Evolutionary conservation across 2,113 vertebrate genomes (phyloP), one percentile per base, ranked within the genome.

Genomic region (Limnothrissa miodon): DNA sequence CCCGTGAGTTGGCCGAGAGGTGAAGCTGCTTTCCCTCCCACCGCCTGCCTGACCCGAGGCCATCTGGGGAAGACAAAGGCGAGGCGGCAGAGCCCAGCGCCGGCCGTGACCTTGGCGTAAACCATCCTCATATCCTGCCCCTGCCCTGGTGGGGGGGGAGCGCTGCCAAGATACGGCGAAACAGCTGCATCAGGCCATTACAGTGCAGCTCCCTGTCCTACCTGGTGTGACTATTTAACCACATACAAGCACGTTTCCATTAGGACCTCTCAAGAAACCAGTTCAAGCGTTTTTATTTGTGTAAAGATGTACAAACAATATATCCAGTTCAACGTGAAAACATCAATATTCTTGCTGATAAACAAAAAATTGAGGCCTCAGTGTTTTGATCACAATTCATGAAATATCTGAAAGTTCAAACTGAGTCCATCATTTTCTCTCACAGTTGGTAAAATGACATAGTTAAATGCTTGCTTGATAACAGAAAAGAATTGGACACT

Each of bases 11-110:
- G 36, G 42, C 33, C 33, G 45, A 62, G 81, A 83, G 53, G 82
- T 56, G 82, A 10, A 39, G 33, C 48, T 46, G 59, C 33, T 81
- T 39, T n/a, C 29, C 44, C 46, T 84, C 78, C 25, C 46, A 4
- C n/a, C 33, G 4, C 23, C 29, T 33, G 56, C 81, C 78, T 85
- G 83, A 88, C 80, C 82, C 29, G 8, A 9, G 45, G 33, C 62
- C 44, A 78, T 5, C 7, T 83, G 84, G 80, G 86, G 86, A 89
- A 83, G 82, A 81, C 66, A 74, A 80, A 82, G 45, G 79, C 23
- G 82, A 45, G 44, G 46, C 4, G 5, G 44, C 81, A 44, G 46
- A 11, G 36, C 42, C 25, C 4, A 39, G 84, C 48, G 25, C 74
- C 39, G 80, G 45, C n/a, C 83, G 33, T 86, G 85, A 86, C 79